Evolutionary conservation across 2,797 vertebrate genomes (phyloP).

Genomic region (Toxotes lorentzi): DNA sequence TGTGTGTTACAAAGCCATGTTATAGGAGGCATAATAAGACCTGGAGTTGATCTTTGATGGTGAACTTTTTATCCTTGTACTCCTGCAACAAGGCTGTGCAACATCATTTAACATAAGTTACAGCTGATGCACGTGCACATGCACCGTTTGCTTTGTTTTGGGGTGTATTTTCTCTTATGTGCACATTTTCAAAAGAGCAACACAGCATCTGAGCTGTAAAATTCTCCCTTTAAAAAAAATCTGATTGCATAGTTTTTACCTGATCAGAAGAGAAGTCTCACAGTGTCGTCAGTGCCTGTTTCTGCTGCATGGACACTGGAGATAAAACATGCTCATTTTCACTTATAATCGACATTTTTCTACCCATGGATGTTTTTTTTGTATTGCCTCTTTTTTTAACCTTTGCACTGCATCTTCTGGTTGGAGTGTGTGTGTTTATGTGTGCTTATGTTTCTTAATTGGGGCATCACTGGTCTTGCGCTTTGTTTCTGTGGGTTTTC

Average conservation of each 20-base stretch:
- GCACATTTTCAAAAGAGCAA: constrained; percentile 8
- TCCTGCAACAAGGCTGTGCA: constrained; percentile 58
- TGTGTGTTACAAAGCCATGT: constrained; percentile 43
- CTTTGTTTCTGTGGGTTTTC: constrained; percentile 61
- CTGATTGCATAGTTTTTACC: constrained; percentile 7
- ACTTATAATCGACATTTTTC: constrained; percentile 38
- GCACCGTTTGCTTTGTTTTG: constrained; percentile 31
- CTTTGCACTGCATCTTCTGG: constrained; percentile 49
- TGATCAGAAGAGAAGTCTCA: constrained; percentile 36
- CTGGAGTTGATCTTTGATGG: not conserved
- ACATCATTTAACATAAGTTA: constrained; percentile 20
- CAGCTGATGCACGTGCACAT: constrained; percentile 31
- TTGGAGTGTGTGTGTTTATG: constrained; percentile 45
- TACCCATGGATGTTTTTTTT: constrained; percentile 9
- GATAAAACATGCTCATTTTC: constrained; percentile 35
- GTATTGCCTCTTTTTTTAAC: not conserved
- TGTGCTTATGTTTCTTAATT: constrained; percentile 31
- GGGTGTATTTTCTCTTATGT: constrained; percentile 26
- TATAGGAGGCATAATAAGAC: constrained; percentile 34
- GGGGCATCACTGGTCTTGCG: constrained; percentile 45
- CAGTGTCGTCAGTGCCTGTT: constrained; percentile 46
- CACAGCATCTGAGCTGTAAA: not conserved
- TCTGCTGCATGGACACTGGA: constrained; percentile 73
- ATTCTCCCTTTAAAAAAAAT: constrained; percentile 2
- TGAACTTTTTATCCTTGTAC: constrained; percentile 8